Evolutionary conservation across 2,888 invertebrate species (phyloP), one percentile per base, ranked within the genome.

Genomic region (Plebejus melissa): DNA sequence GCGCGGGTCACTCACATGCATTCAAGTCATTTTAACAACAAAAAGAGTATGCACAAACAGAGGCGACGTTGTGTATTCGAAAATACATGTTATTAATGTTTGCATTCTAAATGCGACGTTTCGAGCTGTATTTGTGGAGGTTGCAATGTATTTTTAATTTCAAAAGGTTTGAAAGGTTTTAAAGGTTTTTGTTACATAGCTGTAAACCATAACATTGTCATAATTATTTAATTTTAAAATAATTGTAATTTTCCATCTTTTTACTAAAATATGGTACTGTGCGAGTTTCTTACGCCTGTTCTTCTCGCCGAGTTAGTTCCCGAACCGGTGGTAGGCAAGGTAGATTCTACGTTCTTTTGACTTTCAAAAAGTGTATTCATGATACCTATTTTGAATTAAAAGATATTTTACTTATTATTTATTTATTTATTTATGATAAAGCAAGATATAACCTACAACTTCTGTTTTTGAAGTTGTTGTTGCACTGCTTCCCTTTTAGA

Each of bases 1-100:
- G 76, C 65, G 76, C 76, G 76, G 77, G 79, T 82, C 77, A 78
- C 74, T 77, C 69, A 65, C 65, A 65, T 65, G 76, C 76, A 76
- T 75, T 77, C 76, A 76, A 77, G 75, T 78, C 75, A 76, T 77
- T 76, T 69, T 69, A 57, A 70, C 70, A 28, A 38, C 38, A 38
- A 69, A 75, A 41, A 75, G 75, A 75, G 13, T 72, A 72, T 50
- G 72, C 54, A 54, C 16, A 50, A 28, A 41, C 22, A 70, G 70
- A 70, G 22, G 70, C 70, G 70, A 70, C 41, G 41, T 22, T 22
- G 7, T 41, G 16, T 38, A 70, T 41, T 65, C 65, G 2, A 32
- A 65, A 65, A 32, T 65, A 13, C 22, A 22, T 22, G 22, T 36
- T 65, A 65, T 65, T 36, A 65, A 65, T 32, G 32, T 65, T 65